Evolutionary conservation across 37 sponge, comb jelly and placozoan species (phyloP).

Genomic region (Axinella damicornis): DNA sequence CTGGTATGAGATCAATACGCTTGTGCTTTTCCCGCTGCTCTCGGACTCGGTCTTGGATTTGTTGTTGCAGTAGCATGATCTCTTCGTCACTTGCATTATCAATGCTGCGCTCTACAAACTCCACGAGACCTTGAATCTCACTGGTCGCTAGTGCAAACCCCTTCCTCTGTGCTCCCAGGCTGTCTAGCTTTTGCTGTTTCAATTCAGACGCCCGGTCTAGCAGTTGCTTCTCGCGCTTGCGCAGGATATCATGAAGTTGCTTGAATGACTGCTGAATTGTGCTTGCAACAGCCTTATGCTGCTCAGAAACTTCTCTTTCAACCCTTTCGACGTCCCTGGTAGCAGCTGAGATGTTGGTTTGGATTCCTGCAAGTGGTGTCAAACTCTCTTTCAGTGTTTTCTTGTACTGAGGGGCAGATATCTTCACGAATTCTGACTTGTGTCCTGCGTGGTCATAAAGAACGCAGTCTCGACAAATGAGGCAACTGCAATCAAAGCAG

Average conservation of each 20-base stretch:
- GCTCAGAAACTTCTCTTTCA: constrained; percentile 3
- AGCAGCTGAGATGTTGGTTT: background rate
- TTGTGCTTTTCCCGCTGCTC: background rate
- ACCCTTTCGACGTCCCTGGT: background rate
- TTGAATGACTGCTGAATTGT: constrained; percentile 31
- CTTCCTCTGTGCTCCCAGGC: constrained; percentile 5
- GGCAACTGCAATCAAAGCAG: constrained; percentile 49
- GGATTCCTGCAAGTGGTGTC: constrained; percentile 2
- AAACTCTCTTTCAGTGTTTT: background rate
- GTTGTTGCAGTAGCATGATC: background rate
- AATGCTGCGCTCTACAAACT: constrained; percentile 11
- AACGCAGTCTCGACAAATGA: constrained; percentile 50
- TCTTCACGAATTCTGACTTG: constrained; percentile 37
- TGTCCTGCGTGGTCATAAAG: constrained; percentile 30
- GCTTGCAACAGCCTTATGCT: background rate
- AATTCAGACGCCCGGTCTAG: background rate
- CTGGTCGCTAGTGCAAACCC: background rate
- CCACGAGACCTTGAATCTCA: constrained; percentile 5
- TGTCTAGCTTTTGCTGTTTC: background rate
- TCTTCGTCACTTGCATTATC: constrained; percentile 17
- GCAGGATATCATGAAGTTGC: constrained; percentile 8
- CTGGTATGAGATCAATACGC: background rate
- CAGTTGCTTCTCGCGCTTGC: constrained; percentile 20
- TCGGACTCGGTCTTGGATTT: background rate
- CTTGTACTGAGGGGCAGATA: constrained; percentile 33